phyloP scores from a whole-genome alignment of 64 coral and sea anemone species.

The Actinia tenebrosa region DNA sequence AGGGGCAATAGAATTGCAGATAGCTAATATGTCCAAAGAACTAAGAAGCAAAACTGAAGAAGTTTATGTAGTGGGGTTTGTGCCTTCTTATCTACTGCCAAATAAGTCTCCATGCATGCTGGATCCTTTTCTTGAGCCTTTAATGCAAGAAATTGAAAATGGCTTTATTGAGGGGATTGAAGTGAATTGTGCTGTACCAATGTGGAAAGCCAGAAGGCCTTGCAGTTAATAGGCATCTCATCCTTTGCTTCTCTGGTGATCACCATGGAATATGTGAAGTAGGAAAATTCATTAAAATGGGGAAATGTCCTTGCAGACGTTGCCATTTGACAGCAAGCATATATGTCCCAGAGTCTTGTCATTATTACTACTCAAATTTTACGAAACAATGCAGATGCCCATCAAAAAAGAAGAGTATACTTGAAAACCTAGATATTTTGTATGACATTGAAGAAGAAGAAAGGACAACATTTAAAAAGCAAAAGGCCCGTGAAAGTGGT shows the following conservation, averaged over 20 bases:
- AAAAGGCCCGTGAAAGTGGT: slow-evolving; percentile 16
- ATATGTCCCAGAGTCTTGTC: slow-evolving; percentile 22
- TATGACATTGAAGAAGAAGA: slow-evolving; percentile 33
- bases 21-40: slow-evolving; percentile 59
- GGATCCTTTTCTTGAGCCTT: slow-evolving; percentile 70
- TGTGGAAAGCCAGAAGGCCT: neutral
- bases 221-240: slow-evolving; percentile 23
- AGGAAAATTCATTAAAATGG: slow-evolving; percentile 58
- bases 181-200: neutral
- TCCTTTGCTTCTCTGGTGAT: slow-evolving; percentile 64
- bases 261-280: slow-evolving; percentile 64
- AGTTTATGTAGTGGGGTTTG: slow-evolving; percentile 74
- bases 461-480: slow-evolving; percentile 19
- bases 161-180: neutral
- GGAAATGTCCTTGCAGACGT: slow-evolving; percentile 50
- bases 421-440: slow-evolving; percentile 19
- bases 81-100: slow-evolving; percentile 52
- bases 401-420: slow-evolving; percentile 17
- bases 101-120: slow-evolving; percentile 45
- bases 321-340: slow-evolving; percentile 22
- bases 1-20: slow-evolving; percentile 52
- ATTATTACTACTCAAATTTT: slow-evolving; percentile 42
- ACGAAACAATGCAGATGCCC: slow-evolving; percentile 21
- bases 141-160: slow-evolving; percentile 60
- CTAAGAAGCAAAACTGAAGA: slow-evolving; percentile 47